Evolutionary conservation across 2,113 vertebrate genomes (phyloP), one percentile per base, ranked within the genome.

Genomic region (Podilymbus podiceps): DNA sequence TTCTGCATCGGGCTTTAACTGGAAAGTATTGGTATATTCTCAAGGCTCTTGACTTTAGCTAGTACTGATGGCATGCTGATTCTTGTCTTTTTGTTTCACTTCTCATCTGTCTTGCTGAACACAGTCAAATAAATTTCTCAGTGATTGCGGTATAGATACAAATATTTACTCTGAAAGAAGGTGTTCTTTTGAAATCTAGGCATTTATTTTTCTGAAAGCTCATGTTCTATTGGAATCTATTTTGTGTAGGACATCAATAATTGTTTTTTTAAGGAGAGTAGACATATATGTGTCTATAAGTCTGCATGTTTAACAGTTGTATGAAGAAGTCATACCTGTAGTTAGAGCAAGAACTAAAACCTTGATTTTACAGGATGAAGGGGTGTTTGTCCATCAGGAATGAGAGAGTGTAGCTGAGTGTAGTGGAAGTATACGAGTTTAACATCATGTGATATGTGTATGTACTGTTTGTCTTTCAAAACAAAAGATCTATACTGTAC

Each of bases 1-100:
- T 7, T 53, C 0, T 15, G 15, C 15, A 3, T 14, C 16, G 2
- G 16, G 2, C 6, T 64, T 66, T 66, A 44, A 5, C 9, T 47
- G 88, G 47, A 27, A 35, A 58, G 49, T 46, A 0, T 14, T 13
- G 11, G 25, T 75, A 1, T 23, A 0, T 60, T 60, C 68, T 46
- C 35, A 33, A 9, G 24, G 62, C 21, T 16, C 19, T 81, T 85
- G 28, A 68, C 25, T 71, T 63, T 7, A 53, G 42, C 15, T 69
- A 1, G 5, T 2, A 0, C 28, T 19, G 59, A 4, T 84, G 33
- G 42, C 15, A 9, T 84, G 19, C 28, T 38, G 59, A 33, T 40
- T 66, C 31, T 58, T 0, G 0, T 7, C 6, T 21, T 73, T 88
- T 28, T 38, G 11, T 38, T 81, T 75, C 16, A 0, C 19, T 56